These are phyloP conservation scores for Saccostrea glomerata DNA, from an alignment of 1,140 invertebrate genomes.

Conservation along the genomic window DNA sequence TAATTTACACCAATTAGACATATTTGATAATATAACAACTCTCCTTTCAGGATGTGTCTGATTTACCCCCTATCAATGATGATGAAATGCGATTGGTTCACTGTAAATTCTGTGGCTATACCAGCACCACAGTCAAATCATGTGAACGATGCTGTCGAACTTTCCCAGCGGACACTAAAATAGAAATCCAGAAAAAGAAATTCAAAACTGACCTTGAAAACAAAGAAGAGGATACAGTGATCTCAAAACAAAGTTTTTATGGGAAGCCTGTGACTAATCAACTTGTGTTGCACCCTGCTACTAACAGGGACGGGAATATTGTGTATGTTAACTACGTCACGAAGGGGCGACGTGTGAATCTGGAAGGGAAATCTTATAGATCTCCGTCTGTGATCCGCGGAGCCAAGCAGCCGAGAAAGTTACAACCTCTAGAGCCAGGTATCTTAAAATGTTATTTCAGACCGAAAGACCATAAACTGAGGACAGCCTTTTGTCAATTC, in stretches of 20 bases:
- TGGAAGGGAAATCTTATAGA: background rate
- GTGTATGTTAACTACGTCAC: slow-evolving; percentile 4
- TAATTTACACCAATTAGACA: no score
- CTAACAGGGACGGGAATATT: background rate
- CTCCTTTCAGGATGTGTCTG: background rate
- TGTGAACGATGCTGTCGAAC: slow-evolving; percentile 64
- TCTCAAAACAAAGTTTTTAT: slow-evolving; percentile 49
- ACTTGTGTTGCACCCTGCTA: slow-evolving; percentile 1
- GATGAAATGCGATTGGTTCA: slow-evolving; percentile 38
- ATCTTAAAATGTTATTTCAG: background rate
- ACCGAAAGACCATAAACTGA: no score
- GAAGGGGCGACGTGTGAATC: background rate
- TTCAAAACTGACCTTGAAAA: background rate
- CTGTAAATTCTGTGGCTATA: slow-evolving; percentile 66
- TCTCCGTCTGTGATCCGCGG: background rate
- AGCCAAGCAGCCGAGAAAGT: background rate
- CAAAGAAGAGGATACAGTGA: background rate
- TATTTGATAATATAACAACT: background rate
- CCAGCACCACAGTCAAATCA: slow-evolving; percentile 59
- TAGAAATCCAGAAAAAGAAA: slow-evolving; percentile 39
- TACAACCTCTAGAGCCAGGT: slow-evolving; percentile 19
- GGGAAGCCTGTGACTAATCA: slow-evolving; percentile 28
- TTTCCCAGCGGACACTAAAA: slow-evolving; percentile 58
- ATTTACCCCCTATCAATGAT: slow-evolving; percentile 3
- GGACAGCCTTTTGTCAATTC: no score